Evolutionary conservation across 1,140 invertebrate genomes (phyloP).

Genomic region (Aricia agestis): DNA sequence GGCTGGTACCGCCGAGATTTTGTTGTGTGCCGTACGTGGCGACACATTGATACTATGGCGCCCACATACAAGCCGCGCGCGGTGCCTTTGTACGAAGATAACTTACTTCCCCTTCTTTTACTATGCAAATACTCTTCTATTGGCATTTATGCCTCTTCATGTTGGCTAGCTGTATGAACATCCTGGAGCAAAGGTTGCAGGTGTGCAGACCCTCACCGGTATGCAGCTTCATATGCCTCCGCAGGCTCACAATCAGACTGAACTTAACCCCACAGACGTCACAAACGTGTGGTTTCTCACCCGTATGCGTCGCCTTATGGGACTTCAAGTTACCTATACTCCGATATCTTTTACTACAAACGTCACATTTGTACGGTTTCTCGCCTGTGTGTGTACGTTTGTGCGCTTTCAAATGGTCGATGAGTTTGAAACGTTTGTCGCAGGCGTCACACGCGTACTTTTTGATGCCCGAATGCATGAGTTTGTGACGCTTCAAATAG

Average conservation of each 20-base stretch:
- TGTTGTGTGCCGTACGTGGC: no score
- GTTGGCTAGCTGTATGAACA: neutral
- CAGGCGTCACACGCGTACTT: neutral
- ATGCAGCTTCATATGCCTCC: neutral
- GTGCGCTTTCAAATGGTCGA: neutral
- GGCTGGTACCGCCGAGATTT: no score
- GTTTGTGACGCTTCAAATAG: neutral
- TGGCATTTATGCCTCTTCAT: neutral
- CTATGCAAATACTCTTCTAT: neutral
- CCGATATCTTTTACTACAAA: neutral
- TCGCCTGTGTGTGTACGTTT: neutral
- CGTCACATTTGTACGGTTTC: neutral
- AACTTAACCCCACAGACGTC: neutral
- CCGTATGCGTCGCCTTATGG: neutral
- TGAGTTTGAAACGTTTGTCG: neutral
- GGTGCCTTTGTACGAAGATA: no score
- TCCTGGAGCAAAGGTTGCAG: neutral
- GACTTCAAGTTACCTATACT: neutral
- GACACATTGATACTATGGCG: no score
- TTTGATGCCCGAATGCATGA: neutral
- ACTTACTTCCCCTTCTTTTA: no score
- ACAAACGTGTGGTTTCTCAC: neutral
- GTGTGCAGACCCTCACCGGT: neutral
- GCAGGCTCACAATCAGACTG: neutral
- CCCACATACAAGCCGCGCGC: no score